These are phyloP conservation scores for Holocentrus rufus DNA, from an alignment of 2,797 vertebrate species.

Conservation along the genomic window DNA sequence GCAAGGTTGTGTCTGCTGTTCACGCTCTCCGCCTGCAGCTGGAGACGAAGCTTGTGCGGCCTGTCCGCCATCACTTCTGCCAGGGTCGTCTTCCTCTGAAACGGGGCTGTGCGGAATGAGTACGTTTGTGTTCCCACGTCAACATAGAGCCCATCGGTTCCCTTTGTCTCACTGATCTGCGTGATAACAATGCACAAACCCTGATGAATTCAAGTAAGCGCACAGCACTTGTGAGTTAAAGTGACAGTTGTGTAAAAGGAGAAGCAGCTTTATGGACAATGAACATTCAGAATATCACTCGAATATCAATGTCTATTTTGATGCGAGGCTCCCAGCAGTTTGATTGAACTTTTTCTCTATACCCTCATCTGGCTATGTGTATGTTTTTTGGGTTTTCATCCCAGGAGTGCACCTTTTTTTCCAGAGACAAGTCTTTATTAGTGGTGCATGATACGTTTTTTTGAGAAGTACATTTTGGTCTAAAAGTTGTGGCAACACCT, in stretches of 20 bases:
- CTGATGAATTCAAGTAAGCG: not conserved
- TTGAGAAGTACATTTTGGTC: no score
- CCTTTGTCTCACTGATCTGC: conserved; percentile 86
- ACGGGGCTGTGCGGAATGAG: conserved; percentile 87
- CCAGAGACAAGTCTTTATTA: no score
- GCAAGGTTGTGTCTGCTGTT: conserved; percentile 90
- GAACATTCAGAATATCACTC: no score
- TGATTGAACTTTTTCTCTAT: no score
- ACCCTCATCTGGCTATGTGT: not conserved
- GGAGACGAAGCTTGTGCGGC: conserved; percentile 82
- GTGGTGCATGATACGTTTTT: no score
- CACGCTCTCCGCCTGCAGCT: conserved; percentile 88
- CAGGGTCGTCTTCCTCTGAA: conserved; percentile 81
- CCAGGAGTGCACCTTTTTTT: no score
- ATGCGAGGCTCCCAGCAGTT: not conserved
- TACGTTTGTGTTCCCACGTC: conserved; percentile 93
- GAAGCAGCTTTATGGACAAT: no score
- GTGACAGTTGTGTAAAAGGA: no score
- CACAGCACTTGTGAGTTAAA: no score
- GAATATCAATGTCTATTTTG: not conserved
- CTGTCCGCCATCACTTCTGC: conserved; percentile 80
- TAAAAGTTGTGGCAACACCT: not conserved
- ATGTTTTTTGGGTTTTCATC: no score
- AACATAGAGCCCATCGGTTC: conserved; percentile 83
- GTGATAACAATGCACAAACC: not conserved